These are phyloP conservation scores for Pseudococcus longispinus DNA, from an alignment of 2,888 invertebrate species.

Conservation along the genomic window DNA sequence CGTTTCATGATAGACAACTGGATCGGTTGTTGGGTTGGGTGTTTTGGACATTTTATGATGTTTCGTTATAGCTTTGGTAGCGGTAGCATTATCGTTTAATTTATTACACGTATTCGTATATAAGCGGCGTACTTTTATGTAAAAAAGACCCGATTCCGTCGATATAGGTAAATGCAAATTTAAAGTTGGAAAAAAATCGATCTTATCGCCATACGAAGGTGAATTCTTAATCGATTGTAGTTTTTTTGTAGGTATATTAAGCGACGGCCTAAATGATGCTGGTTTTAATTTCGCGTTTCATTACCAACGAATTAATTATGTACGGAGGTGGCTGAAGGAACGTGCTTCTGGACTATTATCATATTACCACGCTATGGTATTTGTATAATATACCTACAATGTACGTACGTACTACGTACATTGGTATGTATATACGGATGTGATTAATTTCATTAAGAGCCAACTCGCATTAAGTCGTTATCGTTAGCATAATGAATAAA, in stretches of 20 bases:
- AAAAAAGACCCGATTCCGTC: not conserved
- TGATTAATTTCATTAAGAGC: conserved; percentile 2
- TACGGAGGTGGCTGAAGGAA: not conserved
- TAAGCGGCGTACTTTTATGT: not conserved
- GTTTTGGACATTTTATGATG: not conserved
- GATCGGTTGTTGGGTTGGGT: not conserved
- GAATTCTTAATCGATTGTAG: not conserved
- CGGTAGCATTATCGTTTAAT: not conserved
- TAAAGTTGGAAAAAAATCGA: not conserved
- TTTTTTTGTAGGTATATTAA: not conserved
- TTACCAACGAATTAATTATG: conserved; percentile 5
- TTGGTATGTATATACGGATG: not conserved
- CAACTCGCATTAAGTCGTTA: not conserved
- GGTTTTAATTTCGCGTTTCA: not conserved
- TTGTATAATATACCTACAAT: not conserved
- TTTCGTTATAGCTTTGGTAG: not conserved
- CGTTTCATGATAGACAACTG: not conserved
- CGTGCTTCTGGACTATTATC: conserved; percentile 3
- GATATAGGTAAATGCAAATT: not conserved
- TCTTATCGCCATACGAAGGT: not conserved
- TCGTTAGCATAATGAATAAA: not conserved
- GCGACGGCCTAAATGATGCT: not conserved
- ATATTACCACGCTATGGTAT: conserved; percentile 1
- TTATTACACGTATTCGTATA: not conserved
- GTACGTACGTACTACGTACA: not conserved